Evolutionary conservation across 2,888 invertebrate species (phyloP), one percentile per base, ranked within the genome.

Genomic region (Linyphia triangularis): DNA sequence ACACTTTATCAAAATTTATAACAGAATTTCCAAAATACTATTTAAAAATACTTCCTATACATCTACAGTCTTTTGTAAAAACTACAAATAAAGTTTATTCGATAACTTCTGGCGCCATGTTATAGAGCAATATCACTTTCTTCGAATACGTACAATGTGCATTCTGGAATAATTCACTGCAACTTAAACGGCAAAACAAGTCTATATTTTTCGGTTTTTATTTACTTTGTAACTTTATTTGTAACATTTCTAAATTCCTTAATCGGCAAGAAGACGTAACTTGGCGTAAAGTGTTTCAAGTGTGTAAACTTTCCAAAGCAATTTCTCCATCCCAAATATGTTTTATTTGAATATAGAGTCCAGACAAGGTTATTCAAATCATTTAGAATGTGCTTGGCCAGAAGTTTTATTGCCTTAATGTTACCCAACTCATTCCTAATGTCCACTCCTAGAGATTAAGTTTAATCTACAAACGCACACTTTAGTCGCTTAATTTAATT

Each of bases 391-490:
- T 81, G 81, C 67, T 73, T 88, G 81, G 75, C 67, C 73, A 75
- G 86, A 81, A 75, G 86, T 88, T 88, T 88, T 81, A 88, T 88
- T 88, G 67, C 86, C 81, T 75, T 88, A 81, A 81, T 88, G 81
- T 81, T 88, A 73, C 81, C 86, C 86, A 88, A 88, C 86, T 88
- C 69, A 81, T 88, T 81, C 69, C 75, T 88, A 81, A 88, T 88
- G 86, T 88, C 81, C 86, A 88, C 81, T 88, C 81, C 81, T 88
- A 81, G 73, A 88, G 86, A 88, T 88, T 88, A 81, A 75, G 86
- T 88, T 88, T 88, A 81, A 88, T 88, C 86, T 88, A 81, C 67
- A 65, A 88, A 67, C 86, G 81, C 81, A 75, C 86, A 88, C 86
- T 88, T 81, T 79, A 86, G 72, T 81, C 22, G 81, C 79, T 86